A percentile compares a stretch with the other conserved stretches of the same genome.
These are phyloP conservation scores for Sula dactylatra DNA, from an alignment of 2,113 vertebrate species.

Conservation along the genomic window DNA sequence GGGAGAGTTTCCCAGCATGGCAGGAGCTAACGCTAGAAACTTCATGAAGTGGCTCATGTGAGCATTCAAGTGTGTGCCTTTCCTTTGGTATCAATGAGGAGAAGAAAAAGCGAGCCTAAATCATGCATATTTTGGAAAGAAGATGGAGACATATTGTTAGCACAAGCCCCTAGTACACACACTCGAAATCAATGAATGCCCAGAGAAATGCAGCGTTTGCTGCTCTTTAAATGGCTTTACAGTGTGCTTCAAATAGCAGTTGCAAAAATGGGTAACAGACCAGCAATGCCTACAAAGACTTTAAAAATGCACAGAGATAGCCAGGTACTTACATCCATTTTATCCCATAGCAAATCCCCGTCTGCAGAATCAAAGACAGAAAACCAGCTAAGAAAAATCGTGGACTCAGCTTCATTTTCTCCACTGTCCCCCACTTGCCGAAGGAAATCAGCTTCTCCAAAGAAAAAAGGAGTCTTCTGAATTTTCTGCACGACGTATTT, in stretches of 20 bases:
- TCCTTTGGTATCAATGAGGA: not conserved
- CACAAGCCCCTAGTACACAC: not conserved
- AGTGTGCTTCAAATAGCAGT: not conserved
- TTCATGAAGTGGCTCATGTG: slow-evolving; percentile 2
- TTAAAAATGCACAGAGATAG: not conserved
- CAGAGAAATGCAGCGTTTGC: not conserved
- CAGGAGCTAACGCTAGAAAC: not conserved
- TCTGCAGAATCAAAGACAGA: slow-evolving; percentile 85
- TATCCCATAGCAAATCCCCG: slow-evolving; percentile 88
- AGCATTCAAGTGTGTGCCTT: slow-evolving; percentile 2
- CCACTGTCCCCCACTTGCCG: not conserved
- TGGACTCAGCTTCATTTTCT: slow-evolving; percentile 69
- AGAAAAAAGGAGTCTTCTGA: not conserved
- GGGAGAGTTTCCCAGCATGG: not conserved
- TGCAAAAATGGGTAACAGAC: not conserved
- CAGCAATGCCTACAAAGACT: not conserved
- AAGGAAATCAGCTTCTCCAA: not conserved
- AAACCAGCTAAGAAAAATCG: slow-evolving; percentile 78
- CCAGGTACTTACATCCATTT: slow-evolving; percentile 94
- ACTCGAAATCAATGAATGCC: slow-evolving; percentile 16
- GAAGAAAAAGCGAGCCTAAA: not conserved
- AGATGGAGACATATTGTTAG: slow-evolving; percentile 7
- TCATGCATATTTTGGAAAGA: slow-evolving; percentile 4
- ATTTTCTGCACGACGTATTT: not conserved
- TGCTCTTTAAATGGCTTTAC: slow-evolving; percentile 13